phyloP scores from a whole-genome alignment of 2,797 vertebrate genomes.

The Numenius phaeopus region DNA sequence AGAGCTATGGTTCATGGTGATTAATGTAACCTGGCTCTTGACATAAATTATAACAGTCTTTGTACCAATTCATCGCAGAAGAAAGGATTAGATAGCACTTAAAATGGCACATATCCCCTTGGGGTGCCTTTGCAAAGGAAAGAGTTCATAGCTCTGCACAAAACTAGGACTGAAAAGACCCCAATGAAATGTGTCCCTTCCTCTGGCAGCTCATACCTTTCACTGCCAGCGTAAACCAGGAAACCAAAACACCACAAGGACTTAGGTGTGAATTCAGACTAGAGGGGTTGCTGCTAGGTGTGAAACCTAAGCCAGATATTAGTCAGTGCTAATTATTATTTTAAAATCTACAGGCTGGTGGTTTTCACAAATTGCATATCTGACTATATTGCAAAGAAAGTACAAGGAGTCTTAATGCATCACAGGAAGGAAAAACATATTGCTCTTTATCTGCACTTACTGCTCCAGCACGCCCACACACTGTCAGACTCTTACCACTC shows the following conservation, averaged over 20 bases:
- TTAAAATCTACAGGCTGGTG: not conserved
- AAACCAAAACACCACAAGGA: not conserved
- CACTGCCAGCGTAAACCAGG: not conserved
- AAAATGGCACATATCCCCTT: not conserved
- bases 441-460: not conserved
- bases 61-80: not conserved
- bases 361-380: not conserved
- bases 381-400: not conserved
- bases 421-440: not conserved
- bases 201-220: not conserved
- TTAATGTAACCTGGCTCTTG: not conserved
- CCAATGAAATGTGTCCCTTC: not conserved
- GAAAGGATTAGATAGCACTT: not conserved
- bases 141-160: not conserved
- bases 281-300: not conserved
- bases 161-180: not conserved
- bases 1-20: not conserved
- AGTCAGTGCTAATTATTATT: not conserved
- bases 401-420: not conserved
- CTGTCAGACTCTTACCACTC: not conserved
- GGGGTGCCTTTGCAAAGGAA: not conserved
- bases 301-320: not conserved
- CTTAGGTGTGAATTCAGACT: not conserved
- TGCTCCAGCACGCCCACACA: rapidly evolving
- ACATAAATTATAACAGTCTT: not conserved